Conservation (phyloP, 2,888 invertebrate species). For the Calliopum simillimum region DNA sequence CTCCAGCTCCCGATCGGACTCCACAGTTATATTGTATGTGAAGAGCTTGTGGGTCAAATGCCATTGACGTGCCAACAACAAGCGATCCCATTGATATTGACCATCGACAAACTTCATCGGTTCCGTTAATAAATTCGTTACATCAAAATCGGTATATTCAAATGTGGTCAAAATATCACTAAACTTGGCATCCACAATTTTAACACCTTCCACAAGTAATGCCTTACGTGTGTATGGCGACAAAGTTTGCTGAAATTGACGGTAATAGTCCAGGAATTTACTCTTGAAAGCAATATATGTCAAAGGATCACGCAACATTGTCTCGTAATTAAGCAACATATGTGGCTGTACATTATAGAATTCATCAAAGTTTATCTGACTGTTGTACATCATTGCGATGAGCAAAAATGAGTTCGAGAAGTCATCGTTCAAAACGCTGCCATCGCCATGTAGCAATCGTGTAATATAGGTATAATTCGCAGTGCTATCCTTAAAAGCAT, state of each 20-base stretch:
- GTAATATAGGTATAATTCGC: conserved; percentile 69
- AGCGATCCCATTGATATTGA: background rate
- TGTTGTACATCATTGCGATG: conserved; percentile 30
- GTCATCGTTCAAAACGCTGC: conserved; percentile 51
- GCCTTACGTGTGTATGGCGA: conserved; percentile 72
- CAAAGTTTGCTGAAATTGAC: conserved; percentile 70
- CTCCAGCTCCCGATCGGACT: background rate
- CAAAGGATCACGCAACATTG: conserved; percentile 76
- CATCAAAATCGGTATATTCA: conserved; percentile 72
- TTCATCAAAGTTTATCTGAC: conserved; percentile 33
- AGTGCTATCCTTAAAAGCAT: conserved; percentile 64
- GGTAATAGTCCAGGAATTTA: conserved; percentile 71
- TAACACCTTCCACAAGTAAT: conserved; percentile 71
- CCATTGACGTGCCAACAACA: background rate
- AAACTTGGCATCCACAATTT: conserved; percentile 72
- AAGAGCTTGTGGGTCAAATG: background rate
- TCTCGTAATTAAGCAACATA: conserved; percentile 73
- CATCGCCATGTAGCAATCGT: conserved; percentile 69
- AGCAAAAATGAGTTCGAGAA: conserved; percentile 36
- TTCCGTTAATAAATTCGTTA: conserved; percentile 56
- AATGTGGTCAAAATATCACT: conserved; percentile 76
- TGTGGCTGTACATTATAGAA: conserved; percentile 68
- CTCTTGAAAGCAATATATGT: conserved; percentile 75
- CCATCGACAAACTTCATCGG: conserved; percentile 1
- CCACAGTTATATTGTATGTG: background rate